Base-by-base conservation (phyloP, 1,140 invertebrate genomes). In the Trissolcus basalis region DNA sequence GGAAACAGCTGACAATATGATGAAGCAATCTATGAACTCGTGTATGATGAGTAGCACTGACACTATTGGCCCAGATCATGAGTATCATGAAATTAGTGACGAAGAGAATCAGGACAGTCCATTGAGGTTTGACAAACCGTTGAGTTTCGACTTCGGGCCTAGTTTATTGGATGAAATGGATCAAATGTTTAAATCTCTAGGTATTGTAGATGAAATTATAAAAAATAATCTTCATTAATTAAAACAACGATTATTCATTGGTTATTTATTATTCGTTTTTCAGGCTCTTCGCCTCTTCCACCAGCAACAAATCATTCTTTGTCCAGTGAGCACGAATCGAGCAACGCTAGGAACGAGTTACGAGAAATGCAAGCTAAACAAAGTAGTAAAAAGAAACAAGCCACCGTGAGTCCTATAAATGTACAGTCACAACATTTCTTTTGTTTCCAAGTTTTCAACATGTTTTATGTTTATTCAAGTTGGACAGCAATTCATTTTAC, bases 131-230 rank as follows among this genome's bases (percentile, higher is more conserved):
- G 87, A 89, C 36, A 88, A 89, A 64, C 81, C 86, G 0, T 56
- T 90, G 3, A 92, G 93, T 48, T 93, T 96, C 68, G 97, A 98
- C 88, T 94, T 98, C 81, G 96, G 96, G 10, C 95, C 96, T 7
- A 98, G 96, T 70, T 89, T 99, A 35, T 90, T 98, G 81, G 97
- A 97, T 82, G 97, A 98, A 89, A 97, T 98, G 91, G 96, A 98
- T 83, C 94, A 96, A 59, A 96, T 98, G 88, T 95, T 98, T 80
- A 93, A 93, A 78, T 94, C 93, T 12, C 86, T 96, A 51, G 91
- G 90, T 80, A 27, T 27, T 27, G 1, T 27, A 3, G 19, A 1
- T 27, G 6, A 27, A 1, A 27, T 27, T 6, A 6, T 27, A 3
- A 6, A 27, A 27, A n/a, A n/a, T n/a, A n/a, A n/a, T n/a, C n/a